Evolutionary conservation across 2,113 vertebrate species (phyloP).

Genomic region (Vicugna pacos): DNA sequence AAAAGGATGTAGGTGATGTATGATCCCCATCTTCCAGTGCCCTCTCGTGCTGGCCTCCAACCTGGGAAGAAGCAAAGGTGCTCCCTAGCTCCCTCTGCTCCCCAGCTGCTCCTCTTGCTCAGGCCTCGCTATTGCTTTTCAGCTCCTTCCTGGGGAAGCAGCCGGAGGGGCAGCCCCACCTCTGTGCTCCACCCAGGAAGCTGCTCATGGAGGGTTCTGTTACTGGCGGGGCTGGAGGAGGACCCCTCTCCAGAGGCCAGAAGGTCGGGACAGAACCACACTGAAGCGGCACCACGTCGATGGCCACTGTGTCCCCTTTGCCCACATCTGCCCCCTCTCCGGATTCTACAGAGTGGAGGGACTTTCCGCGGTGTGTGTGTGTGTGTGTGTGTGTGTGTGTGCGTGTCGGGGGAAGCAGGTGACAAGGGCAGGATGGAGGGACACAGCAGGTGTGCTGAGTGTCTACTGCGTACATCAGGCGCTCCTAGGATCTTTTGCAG

Average conservation of each 20-base stretch:
- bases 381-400: not conserved
- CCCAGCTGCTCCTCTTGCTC: not conserved
- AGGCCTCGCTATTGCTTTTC: not conserved
- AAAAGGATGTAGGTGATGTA: not conserved
- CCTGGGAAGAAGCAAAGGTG: not conserved
- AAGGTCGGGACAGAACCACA: not conserved
- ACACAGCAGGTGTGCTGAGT: no score
- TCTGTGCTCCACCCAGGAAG: not conserved
- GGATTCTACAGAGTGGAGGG: not conserved
- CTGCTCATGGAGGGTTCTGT: not conserved
- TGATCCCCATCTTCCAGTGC: not conserved
- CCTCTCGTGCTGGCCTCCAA: not conserved
- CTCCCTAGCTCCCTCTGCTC: fast-evolving
- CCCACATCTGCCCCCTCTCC: not conserved
- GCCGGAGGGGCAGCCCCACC: not conserved
- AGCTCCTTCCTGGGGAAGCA: not conserved
- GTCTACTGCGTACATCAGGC: not conserved
- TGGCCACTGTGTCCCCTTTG: no score
- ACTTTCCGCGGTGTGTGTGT: not conserved
- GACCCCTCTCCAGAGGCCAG: not conserved
- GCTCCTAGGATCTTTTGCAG: not conserved
- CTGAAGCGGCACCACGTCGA: not conserved
- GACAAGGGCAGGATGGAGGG: not conserved
- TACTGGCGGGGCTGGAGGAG: not conserved
- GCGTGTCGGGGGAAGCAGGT: no score